Conservation (phyloP, 2,888 invertebrate genomes). For the Noctua janthina region DNA sequence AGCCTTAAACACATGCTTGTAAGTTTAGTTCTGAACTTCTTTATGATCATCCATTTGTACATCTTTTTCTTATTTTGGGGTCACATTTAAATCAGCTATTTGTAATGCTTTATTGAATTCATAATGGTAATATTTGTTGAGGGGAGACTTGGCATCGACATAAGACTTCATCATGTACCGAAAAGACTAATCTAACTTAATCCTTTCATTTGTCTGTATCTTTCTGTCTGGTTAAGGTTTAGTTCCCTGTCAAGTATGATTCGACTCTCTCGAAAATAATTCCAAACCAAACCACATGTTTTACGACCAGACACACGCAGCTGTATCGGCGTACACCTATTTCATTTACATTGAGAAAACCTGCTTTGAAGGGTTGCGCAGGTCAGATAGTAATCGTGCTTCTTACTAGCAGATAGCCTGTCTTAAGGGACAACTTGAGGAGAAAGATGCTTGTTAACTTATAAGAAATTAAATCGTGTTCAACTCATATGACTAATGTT, state of each 20-base stretch:
- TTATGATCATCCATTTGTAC: neutral
- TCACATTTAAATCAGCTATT: too few species aligned
- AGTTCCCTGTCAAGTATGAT: neutral
- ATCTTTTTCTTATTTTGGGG: neutral
- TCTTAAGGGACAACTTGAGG: conserved; percentile 1
- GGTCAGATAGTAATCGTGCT: conserved; percentile 33
- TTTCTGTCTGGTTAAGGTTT: neutral
- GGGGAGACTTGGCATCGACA: neutral
- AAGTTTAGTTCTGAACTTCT: neutral
- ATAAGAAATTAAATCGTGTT: neutral
- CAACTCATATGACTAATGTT: conserved; percentile 7
- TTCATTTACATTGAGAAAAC: conserved; percentile 26
- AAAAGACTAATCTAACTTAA: neutral
- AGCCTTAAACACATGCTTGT: neutral
- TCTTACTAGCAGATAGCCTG: neutral
- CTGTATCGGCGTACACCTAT: conserved; percentile 8
- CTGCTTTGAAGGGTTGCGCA: conserved; percentile 34
- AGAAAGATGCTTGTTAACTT: conserved; percentile 5
- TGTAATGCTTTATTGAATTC: neutral
- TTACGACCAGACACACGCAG: conserved; percentile 3
- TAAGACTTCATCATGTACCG: neutral
- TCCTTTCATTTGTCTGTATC: neutral
- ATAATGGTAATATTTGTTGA: neutral
- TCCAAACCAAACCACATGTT: neutral
- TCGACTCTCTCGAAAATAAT: conserved; percentile 1